Conservation (phyloP, 2,888 invertebrate species). For the Desoria tigrina region DNA sequence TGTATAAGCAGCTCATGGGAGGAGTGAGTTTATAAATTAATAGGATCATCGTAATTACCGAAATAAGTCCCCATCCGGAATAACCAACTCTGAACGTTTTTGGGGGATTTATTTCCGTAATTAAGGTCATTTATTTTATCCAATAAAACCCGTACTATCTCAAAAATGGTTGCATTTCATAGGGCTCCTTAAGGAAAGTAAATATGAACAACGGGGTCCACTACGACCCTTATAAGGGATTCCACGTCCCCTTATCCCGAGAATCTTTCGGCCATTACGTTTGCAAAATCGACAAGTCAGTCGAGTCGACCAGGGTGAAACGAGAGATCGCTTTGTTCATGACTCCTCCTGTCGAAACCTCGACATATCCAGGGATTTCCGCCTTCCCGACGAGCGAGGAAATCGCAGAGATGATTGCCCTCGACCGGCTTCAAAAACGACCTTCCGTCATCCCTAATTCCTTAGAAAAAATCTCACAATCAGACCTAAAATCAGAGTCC, state of each 20-base stretch:
- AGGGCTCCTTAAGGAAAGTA: slow-evolving; percentile 32
- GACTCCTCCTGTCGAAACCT: neutral
- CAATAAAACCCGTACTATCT: neutral
- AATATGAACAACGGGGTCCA: slow-evolving; percentile 18
- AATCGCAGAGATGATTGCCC: slow-evolving; percentile 1
- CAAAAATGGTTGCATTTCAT: no score
- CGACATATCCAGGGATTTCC: slow-evolving; percentile 28
- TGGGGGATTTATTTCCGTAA: no score
- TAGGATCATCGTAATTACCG: neutral
- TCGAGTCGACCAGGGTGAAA: neutral
- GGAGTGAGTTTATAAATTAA: slow-evolving; percentile 34
- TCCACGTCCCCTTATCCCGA: slow-evolving; percentile 26
- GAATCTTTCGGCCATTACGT: slow-evolving; percentile 37
- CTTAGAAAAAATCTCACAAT: no score
- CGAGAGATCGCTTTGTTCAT: slow-evolving; percentile 1
- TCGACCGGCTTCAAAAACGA: no score
- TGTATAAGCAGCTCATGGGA: slow-evolving; percentile 29
- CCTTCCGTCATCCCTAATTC: no score
- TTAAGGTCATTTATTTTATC: no score
- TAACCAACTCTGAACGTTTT: no score
- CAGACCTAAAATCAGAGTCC: no score
- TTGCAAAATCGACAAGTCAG: slow-evolving; percentile 34
- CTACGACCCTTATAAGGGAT: slow-evolving; percentile 41
- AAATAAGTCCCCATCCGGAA: no score
- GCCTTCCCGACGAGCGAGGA: slow-evolving; percentile 34